phyloP scores from a whole-genome alignment of 1,140 invertebrate species.

The Holotrichia oblita region DNA sequence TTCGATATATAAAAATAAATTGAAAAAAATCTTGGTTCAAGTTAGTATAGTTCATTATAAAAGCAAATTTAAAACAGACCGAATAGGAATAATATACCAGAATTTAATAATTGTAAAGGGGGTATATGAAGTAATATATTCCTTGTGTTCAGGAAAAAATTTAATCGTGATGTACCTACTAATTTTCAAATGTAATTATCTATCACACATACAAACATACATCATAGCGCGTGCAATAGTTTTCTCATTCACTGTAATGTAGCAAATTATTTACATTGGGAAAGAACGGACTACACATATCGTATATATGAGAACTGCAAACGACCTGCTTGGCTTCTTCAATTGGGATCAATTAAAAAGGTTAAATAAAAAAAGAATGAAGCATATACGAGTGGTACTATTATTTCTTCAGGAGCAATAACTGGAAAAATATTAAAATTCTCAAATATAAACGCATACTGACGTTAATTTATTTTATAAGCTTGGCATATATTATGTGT shows the following conservation, averaged over 20 bases:
- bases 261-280: conserved; percentile 11
- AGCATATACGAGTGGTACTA: background rate
- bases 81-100: too few species aligned
- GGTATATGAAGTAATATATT: too few species aligned
- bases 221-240: background rate
- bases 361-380: conserved; percentile 21
- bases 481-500: background rate
- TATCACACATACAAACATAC: background rate
- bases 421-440: background rate
- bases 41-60: too few species aligned
- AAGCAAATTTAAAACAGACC: too few species aligned
- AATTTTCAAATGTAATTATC: too few species aligned
- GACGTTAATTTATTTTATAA: background rate
- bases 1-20: too few species aligned
- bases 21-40: too few species aligned
- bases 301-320: background rate
- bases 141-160: too few species aligned
- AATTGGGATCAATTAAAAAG: conserved; percentile 29
- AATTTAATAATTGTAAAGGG: too few species aligned
- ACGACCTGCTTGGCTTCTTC: background rate
- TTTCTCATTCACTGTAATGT: background rate
- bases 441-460: background rate
- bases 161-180: too few species aligned
- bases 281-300: background rate
- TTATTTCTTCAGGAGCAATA: background rate